These are phyloP conservation scores for Trochalopteron elliotii DNA, from an alignment of 2,113 vertebrate species.

Conservation along the genomic window DNA sequence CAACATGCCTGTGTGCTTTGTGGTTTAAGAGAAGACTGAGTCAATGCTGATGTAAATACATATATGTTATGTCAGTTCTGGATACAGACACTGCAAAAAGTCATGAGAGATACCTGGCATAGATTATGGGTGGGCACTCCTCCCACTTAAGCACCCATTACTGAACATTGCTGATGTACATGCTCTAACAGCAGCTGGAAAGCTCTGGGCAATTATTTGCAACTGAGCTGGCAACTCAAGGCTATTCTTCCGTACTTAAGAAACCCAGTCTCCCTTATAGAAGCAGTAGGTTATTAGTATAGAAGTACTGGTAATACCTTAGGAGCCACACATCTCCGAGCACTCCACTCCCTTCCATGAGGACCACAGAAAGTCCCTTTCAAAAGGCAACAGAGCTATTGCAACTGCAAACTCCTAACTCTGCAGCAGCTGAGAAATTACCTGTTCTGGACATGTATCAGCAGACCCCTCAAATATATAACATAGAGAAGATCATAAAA, in stretches of 20 bases:
- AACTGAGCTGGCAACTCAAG: background rate
- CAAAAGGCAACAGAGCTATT: background rate
- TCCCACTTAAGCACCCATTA: background rate
- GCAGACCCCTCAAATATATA: background rate
- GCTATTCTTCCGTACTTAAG: background rate
- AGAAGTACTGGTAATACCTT: background rate
- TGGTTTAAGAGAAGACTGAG: background rate
- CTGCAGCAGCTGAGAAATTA: background rate
- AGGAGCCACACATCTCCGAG: background rate
- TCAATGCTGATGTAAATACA: background rate
- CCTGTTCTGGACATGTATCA: background rate
- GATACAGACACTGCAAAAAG: constrained; percentile 3
- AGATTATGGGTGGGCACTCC: background rate
- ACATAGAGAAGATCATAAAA: background rate
- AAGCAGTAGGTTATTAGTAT: background rate
- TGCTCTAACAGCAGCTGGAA: background rate
- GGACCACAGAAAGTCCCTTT: background rate
- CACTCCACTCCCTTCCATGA: background rate
- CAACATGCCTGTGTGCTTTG: background rate
- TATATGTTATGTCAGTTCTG: background rate
- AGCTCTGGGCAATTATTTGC: background rate
- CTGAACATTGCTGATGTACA: background rate
- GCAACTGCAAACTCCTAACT: background rate
- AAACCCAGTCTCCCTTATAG: background rate
- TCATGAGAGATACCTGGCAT: background rate